Evolutionary conservation across 2,888 invertebrate genomes (phyloP), one percentile per base, ranked within the genome.

Genomic region (Polyommatus iphigenia): DNA sequence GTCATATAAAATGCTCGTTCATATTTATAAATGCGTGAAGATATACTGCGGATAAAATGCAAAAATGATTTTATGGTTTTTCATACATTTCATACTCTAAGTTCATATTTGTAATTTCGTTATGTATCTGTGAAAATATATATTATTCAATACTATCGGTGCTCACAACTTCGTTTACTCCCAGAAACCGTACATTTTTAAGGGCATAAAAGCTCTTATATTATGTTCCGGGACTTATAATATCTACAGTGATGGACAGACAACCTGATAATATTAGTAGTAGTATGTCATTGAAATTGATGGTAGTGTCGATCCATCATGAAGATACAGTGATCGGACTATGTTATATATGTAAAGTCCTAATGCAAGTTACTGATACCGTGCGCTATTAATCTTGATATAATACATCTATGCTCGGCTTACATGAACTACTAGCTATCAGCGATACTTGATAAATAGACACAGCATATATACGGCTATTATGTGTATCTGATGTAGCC

Each of bases 341-440:
- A 75, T 20, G 46, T 72, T 41, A 20, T 54, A 75, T 54, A 46
- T 72, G 50, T 54, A 15, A 50, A 15, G 50, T 54, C 75, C 50
- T 75, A 75, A 75, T 75, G 75, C 75, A 54, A 54, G 75, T 54
- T 73, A 46, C 73, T 20, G 73, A 46, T 41, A 73, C 72, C 18
- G 13, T 10, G 7, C 36, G 41, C 72, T 72, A 72, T 72, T 72
- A 72, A 72, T 72, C 72, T 36, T 41, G 72, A 41, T 72, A 41
- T n/a, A 41, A 41, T 72, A 41, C 36, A 72, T 72, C 41, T 72
- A 41, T 67, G 67, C 67, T 24, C 67, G 15, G 32, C 62, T 62
- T 67, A 67, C 13, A 18, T 67, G 54, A 54, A 13, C 15, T 29
- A 29, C 15, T 7, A 67, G 0, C 67, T 67, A 29, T 67, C 67